Percentiles rank a stretch among this genome's conserved stretches.
phyloP scores from a whole-genome alignment of 2,113 vertebrate genomes.

The Sceloporus tristichus region DNA sequence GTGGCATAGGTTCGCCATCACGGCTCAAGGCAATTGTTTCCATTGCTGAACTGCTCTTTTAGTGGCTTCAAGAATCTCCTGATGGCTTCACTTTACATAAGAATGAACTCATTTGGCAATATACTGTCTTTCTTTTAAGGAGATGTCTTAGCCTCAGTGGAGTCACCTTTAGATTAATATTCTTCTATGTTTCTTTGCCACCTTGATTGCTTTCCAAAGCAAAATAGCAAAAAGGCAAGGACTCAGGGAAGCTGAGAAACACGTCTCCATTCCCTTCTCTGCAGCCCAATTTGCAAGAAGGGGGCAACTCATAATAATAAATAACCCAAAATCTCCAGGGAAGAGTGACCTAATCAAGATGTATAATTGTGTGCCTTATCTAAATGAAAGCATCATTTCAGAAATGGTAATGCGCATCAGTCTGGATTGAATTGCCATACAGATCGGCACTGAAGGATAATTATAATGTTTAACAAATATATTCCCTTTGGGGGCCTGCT shows the following conservation, averaged over 20 bases:
- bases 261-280: slow-evolving; percentile 15
- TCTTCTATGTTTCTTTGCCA: background rate
- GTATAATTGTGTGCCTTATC: slow-evolving; percentile 84
- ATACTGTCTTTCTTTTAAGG: background rate
- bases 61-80: too few species aligned
- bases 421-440: slow-evolving; percentile 74
- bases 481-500: slow-evolving; percentile 78
- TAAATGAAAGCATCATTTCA: slow-evolving; percentile 84
- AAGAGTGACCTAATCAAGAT: slow-evolving; percentile 85
- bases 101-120: background rate
- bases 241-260: slow-evolving; percentile 14
- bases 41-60: too few species aligned
- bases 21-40: too few species aligned
- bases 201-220: slow-evolving; percentile 1
- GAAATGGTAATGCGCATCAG: slow-evolving; percentile 79
- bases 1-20: too few species aligned
- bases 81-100: background rate
- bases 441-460: slow-evolving; percentile 82
- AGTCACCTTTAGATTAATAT: background rate
- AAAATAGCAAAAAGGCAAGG: background rate
- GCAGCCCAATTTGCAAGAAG: slow-evolving; percentile 62
- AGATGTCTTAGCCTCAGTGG: background rate
- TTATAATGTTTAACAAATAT: slow-evolving; percentile 87
- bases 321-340: slow-evolving; percentile 72
- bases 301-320: slow-evolving; percentile 71